Conservation (phyloP, 2,113 vertebrate genomes). For the Polypterus senegalus region DNA sequence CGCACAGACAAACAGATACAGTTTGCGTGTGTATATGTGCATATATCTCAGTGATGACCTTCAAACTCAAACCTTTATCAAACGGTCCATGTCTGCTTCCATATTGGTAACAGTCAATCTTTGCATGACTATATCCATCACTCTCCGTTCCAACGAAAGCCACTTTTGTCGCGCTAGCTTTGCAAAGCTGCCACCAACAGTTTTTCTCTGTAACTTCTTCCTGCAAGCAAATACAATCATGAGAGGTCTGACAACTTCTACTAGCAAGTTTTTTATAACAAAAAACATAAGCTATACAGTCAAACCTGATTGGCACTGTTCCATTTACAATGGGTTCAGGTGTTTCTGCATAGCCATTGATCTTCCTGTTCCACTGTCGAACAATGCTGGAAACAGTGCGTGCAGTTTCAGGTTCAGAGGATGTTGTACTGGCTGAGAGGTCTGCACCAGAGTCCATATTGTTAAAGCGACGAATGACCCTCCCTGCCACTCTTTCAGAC, state of each 20-base stretch:
- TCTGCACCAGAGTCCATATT: constrained; percentile 71
- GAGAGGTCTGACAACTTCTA: background rate
- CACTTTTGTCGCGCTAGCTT: constrained; percentile 85
- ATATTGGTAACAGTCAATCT: constrained; percentile 86
- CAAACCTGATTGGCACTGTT: constrained; percentile 41
- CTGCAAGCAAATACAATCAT: constrained; percentile 29
- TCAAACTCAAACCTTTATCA: constrained; percentile 64
- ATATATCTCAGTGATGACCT: no score
- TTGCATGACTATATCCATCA: constrained; percentile 91
- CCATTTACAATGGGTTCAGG: constrained; percentile 41
- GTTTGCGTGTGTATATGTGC: no score
- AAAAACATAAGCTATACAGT: background rate
- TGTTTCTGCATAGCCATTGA: constrained; percentile 69
- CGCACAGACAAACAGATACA: no score
- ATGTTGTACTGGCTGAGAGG: constrained; percentile 72
- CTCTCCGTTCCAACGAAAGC: constrained; percentile 76
- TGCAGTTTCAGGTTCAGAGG: constrained; percentile 64
- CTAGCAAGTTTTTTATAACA: background rate
- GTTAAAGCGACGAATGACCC: constrained; percentile 36
- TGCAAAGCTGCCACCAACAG: constrained; percentile 56
- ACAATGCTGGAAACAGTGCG: constrained; percentile 84
- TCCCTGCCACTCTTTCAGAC: constrained; percentile 75
- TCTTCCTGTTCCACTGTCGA: constrained; percentile 87
- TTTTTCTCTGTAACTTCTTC: constrained; percentile 80
- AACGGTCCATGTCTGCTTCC: constrained; percentile 89